Evolutionary conservation across 1,140 invertebrate genomes (phyloP).

Genomic region (Capitella teleta): DNA sequence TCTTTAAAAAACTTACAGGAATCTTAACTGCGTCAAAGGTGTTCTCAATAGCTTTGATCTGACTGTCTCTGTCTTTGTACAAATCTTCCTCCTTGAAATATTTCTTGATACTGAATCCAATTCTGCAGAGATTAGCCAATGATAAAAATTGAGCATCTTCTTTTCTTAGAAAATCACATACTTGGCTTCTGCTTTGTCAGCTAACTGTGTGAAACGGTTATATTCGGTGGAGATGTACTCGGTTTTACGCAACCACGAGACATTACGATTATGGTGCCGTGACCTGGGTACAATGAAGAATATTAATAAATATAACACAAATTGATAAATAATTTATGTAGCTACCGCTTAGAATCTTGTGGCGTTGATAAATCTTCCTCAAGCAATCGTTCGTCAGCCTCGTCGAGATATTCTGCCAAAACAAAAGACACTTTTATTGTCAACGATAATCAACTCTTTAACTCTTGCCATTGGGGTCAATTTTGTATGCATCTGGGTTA

Average conservation of each 20-base stretch:
- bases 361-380: constrained; percentile 84
- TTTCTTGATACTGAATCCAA: constrained; percentile 87
- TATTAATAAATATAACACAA: neutral
- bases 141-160: neutral
- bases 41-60: constrained; percentile 94
- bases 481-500: constrained; percentile 82
- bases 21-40: constrained; percentile 87
- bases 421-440: neutral
- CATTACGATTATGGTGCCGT: constrained; percentile 73
- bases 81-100: constrained; percentile 86
- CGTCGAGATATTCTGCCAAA: constrained; percentile 53
- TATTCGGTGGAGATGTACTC: constrained; percentile 98
- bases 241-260: constrained; percentile 92
- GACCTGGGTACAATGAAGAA: constrained; percentile 32
- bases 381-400: constrained; percentile 79
- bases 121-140: neutral
- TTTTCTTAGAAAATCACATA: constrained; percentile 15
- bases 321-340: neutral
- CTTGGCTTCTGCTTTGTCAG: constrained; percentile 88
- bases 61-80: constrained; percentile 93
- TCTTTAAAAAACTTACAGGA: constrained; percentile 22
- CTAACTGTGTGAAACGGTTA: constrained; percentile 83
- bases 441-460: neutral
- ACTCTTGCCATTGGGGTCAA: constrained; percentile 39
- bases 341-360: constrained; percentile 66